phyloP scores from a whole-genome alignment of 2,888 invertebrate genomes.

The Cerastoderma edule region DNA sequence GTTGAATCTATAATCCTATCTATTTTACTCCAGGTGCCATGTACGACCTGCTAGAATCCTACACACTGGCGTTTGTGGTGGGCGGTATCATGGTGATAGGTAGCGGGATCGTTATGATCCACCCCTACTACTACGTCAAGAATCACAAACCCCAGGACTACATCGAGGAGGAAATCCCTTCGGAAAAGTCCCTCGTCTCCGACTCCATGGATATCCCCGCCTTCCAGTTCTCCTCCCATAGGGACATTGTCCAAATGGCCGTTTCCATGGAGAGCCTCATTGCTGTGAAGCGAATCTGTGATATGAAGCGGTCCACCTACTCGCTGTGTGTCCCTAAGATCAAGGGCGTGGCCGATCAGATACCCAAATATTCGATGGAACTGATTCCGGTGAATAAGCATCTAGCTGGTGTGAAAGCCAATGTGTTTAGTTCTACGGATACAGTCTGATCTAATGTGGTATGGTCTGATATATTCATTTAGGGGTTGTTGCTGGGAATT shows the following conservation, averaged over 20 bases:
- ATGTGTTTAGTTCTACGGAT: slow-evolving; percentile 17
- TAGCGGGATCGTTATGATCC: slow-evolving; percentile 58
- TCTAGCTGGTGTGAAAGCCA: neutral
- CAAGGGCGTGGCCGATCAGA: neutral
- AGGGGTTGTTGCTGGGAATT: too few species aligned
- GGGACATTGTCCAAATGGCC: slow-evolving; percentile 42
- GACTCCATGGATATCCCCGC: slow-evolving; percentile 37
- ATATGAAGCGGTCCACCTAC: slow-evolving; percentile 34
- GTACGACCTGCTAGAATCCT: slow-evolving; percentile 59
- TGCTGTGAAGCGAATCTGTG: slow-evolving; percentile 29
- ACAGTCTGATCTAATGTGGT: slow-evolving; percentile 8
- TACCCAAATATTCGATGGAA: slow-evolving; percentile 16
- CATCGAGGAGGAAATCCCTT: slow-evolving; percentile 23
- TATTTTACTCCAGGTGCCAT: slow-evolving; percentile 55
- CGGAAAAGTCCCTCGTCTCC: slow-evolving; percentile 40
- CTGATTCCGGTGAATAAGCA: slow-evolving; percentile 1
- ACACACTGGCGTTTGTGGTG: slow-evolving; percentile 55
- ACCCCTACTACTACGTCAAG: slow-evolving; percentile 54
- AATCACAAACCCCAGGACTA: slow-evolving; percentile 25
- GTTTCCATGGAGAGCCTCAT: slow-evolving; percentile 49
- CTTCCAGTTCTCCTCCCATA: slow-evolving; percentile 33
- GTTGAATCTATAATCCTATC: slow-evolving; percentile 4
- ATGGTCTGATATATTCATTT: too few species aligned
- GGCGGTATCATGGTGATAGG: slow-evolving; percentile 54
- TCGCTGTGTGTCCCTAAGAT: slow-evolving; percentile 11